Evolutionary conservation across 2,888 invertebrate species (phyloP).

Genomic region (Vandiemenella viatica): DNA sequence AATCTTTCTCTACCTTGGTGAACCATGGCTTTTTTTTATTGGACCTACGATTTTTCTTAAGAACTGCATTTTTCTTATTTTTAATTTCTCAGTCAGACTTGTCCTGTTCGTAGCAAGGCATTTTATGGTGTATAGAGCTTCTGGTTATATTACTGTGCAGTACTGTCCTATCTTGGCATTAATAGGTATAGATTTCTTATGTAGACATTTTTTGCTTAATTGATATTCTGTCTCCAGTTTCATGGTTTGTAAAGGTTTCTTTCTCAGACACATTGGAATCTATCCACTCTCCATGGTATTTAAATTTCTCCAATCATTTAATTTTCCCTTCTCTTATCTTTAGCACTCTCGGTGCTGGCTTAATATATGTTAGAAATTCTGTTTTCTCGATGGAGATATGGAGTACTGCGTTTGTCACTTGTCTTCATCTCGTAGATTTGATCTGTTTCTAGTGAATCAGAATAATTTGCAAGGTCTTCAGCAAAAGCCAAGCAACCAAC

Average conservation of each 20-base stretch:
- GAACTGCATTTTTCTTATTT: constrained; percentile 1
- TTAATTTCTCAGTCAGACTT: constrained; percentile 1
- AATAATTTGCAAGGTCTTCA: constrained; percentile 1
- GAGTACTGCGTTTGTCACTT: not conserved
- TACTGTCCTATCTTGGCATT: not conserved
- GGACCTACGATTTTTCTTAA: not conserved
- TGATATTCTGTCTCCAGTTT: constrained; percentile 3
- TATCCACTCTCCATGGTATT: constrained; percentile 1
- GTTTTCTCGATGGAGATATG: not conserved
- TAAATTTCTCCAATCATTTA: not conserved
- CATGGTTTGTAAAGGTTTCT: not conserved
- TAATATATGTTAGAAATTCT: not conserved
- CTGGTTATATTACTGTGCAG: constrained; percentile 1
- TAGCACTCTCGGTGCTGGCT: not conserved
- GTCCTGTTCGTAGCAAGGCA: constrained; percentile 1
- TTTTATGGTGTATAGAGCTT: constrained; percentile 1
- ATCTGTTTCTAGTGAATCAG: not conserved
- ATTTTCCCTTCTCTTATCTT: not conserved
- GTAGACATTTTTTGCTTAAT: not conserved
- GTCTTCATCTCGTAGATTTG: not conserved
- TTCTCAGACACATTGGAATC: not conserved
- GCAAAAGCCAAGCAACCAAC: not conserved
- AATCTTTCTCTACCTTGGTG: not conserved
- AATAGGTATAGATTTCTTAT: not conserved
- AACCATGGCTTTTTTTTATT: not conserved